Evolutionary conservation across 2,888 invertebrate species (phyloP).

Genomic region (Dryadula phaetusa): DNA sequence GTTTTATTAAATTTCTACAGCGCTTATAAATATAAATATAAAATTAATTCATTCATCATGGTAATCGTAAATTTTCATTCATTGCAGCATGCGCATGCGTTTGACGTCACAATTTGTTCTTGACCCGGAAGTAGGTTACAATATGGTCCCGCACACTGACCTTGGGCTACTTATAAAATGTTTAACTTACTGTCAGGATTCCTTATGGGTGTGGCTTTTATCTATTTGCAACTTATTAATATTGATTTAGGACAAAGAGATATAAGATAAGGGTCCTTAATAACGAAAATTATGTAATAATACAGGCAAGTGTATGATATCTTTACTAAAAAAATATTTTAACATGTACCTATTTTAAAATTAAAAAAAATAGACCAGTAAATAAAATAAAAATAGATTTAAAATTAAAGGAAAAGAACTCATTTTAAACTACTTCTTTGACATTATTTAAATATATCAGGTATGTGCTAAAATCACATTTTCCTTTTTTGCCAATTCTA

Average conservation of each 20-base stretch:
- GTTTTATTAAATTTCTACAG: neutral
- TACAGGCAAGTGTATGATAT: too few species aligned
- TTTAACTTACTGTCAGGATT: conserved; percentile 10
- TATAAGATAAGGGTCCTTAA: too few species aligned
- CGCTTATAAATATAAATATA: neutral
- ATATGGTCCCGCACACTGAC: conserved; percentile 69
- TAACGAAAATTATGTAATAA: too few species aligned
- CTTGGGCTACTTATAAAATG: conserved; percentile 51
- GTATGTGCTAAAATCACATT: too few species aligned
- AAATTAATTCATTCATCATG: conserved; percentile 21
- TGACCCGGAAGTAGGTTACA: conserved; percentile 71
- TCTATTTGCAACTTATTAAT: neutral
- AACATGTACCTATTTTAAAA: too few species aligned
- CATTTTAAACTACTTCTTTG: too few species aligned
- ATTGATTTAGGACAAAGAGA: neutral
- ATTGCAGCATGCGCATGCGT: conserved; percentile 54
- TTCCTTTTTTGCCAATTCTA: too few species aligned
- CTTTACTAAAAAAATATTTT: too few species aligned
- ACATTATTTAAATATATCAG: too few species aligned
- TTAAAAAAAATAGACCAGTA: too few species aligned
- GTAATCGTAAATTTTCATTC: conserved; percentile 17
- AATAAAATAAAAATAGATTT: too few species aligned
- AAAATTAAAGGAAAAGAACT: too few species aligned
- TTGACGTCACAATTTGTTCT: conserved; percentile 59
- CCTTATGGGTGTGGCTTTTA: conserved; percentile 9